Conservation (phyloP, 2,797 vertebrate genomes). For the Pampus argenteus region DNA sequence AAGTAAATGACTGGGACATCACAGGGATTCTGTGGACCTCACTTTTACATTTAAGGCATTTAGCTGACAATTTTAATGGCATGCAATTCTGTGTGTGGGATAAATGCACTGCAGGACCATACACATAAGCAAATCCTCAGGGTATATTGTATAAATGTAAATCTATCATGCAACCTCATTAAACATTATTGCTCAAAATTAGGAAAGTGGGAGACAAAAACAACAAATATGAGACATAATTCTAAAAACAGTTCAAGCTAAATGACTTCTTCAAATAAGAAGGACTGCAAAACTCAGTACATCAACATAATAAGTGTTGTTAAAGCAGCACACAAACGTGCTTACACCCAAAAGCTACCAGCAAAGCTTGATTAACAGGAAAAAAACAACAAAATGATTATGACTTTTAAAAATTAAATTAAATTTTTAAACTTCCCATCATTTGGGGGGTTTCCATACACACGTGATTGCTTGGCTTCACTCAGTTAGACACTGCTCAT, state of each 20-base stretch:
- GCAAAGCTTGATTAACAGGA: conserved; percentile 1
- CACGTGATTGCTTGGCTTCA: too few species aligned
- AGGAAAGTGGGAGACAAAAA: conserved; percentile 36
- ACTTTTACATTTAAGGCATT: conserved; percentile 20
- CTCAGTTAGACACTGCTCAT: too few species aligned
- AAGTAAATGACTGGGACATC: background rate
- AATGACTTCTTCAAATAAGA: conserved; percentile 48
- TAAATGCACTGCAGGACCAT: conserved; percentile 9
- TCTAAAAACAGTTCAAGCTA: conserved; percentile 50
- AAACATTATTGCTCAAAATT: conserved; percentile 50
- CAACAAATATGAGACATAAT: conserved; percentile 54
- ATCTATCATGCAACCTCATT: conserved; percentile 55
- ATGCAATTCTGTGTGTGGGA: background rate
- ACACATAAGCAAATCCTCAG: conserved; percentile 40
- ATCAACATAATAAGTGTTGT: conserved; percentile 55
- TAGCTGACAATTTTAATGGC: conserved; percentile 13
- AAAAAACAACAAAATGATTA: conserved; percentile 14
- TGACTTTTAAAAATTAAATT: too few species aligned
- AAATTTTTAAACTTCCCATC: conserved; percentile 20
- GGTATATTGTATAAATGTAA: conserved; percentile 37
- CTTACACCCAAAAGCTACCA: conserved; percentile 22
- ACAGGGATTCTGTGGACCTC: background rate
- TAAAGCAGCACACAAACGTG: conserved; percentile 25
- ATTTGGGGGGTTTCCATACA: background rate
- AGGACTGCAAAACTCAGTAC: conserved; percentile 41